Evolutionary conservation across 2,888 invertebrate genomes (phyloP).

Genomic region (Eulithis testata): DNA sequence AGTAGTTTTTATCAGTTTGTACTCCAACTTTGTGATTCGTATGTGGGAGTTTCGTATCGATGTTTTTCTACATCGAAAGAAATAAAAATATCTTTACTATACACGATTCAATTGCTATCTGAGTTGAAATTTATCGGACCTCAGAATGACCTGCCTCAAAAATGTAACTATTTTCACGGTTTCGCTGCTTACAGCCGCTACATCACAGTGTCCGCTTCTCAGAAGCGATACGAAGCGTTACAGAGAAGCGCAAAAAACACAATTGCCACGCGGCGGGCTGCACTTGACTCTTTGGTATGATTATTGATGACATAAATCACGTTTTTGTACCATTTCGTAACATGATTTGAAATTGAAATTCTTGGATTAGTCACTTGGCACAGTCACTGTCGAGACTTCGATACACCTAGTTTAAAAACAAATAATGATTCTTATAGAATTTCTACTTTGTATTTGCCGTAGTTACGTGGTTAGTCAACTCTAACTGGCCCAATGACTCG

Average conservation of each 20-base stretch:
- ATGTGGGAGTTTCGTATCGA: too few species aligned
- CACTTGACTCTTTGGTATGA: conserved; percentile 11
- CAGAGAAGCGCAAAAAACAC: conserved; percentile 33
- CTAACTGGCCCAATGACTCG: background rate
- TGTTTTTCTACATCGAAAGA: too few species aligned
- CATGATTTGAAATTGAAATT: conserved; percentile 13
- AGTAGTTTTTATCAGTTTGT: too few species aligned
- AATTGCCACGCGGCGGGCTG: conserved; percentile 17
- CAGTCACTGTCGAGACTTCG: background rate
- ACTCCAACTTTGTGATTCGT: too few species aligned
- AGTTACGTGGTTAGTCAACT: conserved; percentile 1
- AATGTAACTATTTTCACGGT: background rate
- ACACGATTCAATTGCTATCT: too few species aligned
- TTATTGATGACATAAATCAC: conserved; percentile 39
- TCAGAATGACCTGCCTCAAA: too few species aligned
- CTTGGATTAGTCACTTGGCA: conserved; percentile 9
- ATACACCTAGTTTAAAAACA: conserved; percentile 1
- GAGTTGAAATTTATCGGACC: too few species aligned
- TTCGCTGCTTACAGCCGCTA: background rate
- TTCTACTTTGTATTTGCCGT: background rate
- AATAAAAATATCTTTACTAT: too few species aligned
- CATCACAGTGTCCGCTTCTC: background rate
- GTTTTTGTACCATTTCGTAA: conserved; percentile 20
- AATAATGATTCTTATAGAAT: background rate
- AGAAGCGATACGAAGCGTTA: conserved; percentile 2